phyloP scores from a whole-genome alignment of 2,888 invertebrate genomes.

The Morinoia aosen region DNA sequence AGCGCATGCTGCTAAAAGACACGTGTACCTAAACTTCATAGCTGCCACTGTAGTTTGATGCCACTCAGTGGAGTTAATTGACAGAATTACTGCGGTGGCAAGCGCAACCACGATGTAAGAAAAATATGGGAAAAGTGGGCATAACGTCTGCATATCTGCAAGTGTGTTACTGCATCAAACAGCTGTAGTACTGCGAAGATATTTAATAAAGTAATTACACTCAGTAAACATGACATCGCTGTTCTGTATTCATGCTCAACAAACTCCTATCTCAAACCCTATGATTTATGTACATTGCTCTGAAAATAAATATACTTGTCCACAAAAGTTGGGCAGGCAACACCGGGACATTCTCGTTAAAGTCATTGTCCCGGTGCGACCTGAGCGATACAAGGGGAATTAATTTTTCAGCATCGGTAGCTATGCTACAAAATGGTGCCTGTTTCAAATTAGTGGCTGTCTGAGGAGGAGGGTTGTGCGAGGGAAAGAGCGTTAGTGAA shows the following conservation, averaged over 20 bases:
- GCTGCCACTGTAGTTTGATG: too few species aligned
- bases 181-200: too few species aligned
- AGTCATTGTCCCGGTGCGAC: background rate
- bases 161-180: too few species aligned
- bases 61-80: too few species aligned
- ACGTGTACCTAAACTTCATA: too few species aligned
- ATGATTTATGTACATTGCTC: background rate
- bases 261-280: background rate
- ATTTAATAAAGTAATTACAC: too few species aligned
- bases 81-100: too few species aligned
- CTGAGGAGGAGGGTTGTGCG: background rate
- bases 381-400: background rate
- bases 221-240: too few species aligned
- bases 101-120: too few species aligned
- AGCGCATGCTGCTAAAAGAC: too few species aligned
- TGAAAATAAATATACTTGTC: background rate
- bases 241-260: background rate
- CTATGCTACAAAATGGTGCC: background rate
- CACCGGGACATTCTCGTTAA: background rate
- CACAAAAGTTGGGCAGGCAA: background rate
- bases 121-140: too few species aligned
- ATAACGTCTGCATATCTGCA: too few species aligned
- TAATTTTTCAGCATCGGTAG: background rate
- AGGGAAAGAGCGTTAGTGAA: background rate
- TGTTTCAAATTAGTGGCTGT: background rate